Conservation (phyloP, 2,888 invertebrate genomes). For the Mesoligia furuncula region DNA sequence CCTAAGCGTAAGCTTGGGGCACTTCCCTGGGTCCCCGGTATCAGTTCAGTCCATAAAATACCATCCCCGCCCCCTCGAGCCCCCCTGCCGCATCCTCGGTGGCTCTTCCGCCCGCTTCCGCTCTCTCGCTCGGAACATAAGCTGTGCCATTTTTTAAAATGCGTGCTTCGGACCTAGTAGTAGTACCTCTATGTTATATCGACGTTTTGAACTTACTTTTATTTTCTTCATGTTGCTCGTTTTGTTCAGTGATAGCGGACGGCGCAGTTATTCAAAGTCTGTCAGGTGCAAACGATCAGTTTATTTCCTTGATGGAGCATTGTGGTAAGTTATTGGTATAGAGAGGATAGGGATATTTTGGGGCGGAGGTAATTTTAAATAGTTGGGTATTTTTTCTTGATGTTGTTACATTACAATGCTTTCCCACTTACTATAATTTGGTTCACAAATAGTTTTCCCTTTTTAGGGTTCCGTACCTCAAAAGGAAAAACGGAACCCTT, state of each 20-base stretch:
- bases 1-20: conserved; percentile 86
- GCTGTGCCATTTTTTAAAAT: conserved; percentile 88
- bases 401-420: neutral
- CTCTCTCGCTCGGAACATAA: conserved; percentile 82
- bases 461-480: neutral
- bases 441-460: neutral
- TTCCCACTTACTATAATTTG: neutral
- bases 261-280: conserved; percentile 73
- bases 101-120: conserved; percentile 75
- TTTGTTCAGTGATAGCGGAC: conserved; percentile 74
- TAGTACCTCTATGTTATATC: conserved; percentile 81
- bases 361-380: neutral
- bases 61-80: conserved; percentile 68
- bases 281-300: conserved; percentile 72
- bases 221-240: conserved; percentile 79
- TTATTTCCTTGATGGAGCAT: conserved; percentile 68
- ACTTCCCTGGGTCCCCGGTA: conserved; percentile 87
- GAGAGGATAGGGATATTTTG: neutral
- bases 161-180: conserved; percentile 83
- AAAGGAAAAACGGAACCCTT: no score
- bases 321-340: conserved; percentile 35
- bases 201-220: conserved; percentile 82
- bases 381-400: no score
- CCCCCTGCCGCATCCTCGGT: conserved; percentile 65
- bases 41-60: conserved; percentile 89